Percentiles rank a stretch among this genome's conserved stretches.
Evolutionary conservation across 92 coral and sea anemone species (phyloP).

Genomic region (Plumapathes pennacea): DNA sequence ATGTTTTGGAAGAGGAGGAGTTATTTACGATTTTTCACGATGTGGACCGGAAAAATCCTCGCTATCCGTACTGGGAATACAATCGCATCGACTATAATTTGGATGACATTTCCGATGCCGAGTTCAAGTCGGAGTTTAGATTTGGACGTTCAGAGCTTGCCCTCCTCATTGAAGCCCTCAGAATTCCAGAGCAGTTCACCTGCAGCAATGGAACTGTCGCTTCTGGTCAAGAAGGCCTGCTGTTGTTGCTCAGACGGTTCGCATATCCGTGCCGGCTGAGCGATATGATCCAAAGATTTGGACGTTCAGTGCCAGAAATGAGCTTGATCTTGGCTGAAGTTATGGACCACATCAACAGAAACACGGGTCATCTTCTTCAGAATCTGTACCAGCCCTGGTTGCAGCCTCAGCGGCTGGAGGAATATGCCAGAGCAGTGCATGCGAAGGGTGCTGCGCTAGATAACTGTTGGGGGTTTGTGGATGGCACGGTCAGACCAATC

Average conservation of each 20-base stretch:
- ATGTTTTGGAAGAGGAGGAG: conserved; percentile 33
- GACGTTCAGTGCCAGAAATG: conserved; percentile 43
- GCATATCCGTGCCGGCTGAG: conserved; percentile 50
- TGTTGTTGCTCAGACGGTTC: conserved; percentile 43
- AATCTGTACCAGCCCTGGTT: conserved; percentile 57
- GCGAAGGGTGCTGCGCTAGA: conserved; percentile 57
- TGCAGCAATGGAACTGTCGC: conserved; percentile 47
- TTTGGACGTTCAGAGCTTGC: conserved; percentile 23
- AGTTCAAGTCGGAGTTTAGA: conserved; percentile 45
- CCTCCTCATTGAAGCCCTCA: conserved; percentile 13
- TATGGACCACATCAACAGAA: conserved; percentile 4
- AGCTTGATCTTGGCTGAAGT: conserved; percentile 34
- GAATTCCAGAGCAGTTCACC: conserved; percentile 27
- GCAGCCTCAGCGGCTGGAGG: conserved; percentile 37
- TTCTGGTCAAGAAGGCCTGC: conserved; percentile 34
- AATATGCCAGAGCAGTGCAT: conserved; percentile 47
- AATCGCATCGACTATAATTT: conserved; percentile 23
- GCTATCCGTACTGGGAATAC: conserved; percentile 35
- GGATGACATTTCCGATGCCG: conserved; percentile 38
- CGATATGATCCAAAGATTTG: conserved; percentile 50
- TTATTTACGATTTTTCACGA: conserved; percentile 7
- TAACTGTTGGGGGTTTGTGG: conserved; percentile 77
- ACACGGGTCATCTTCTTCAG: conserved; percentile 21
- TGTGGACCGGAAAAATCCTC: conserved; percentile 28
- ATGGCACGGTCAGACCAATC: conserved; percentile 62